Percentiles rank a stretch among this genome's conserved stretches.
Evolutionary conservation across 2,113 vertebrate species (phyloP).

Genomic region (Prionailurus bengalensis): DNA sequence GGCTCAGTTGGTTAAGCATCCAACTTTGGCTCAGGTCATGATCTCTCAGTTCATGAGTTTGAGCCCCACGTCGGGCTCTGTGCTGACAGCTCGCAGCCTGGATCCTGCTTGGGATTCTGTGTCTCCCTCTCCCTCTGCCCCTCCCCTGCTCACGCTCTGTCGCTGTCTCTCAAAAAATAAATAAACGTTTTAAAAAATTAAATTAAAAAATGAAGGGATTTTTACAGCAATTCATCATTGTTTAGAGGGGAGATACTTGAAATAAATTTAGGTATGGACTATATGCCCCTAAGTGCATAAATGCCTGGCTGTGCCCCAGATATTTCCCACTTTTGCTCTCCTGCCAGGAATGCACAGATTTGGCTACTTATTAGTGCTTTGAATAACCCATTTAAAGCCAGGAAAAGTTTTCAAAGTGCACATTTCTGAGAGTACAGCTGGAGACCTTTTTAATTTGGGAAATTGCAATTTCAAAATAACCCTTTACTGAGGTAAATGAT

Average conservation of each 20-base stretch:
- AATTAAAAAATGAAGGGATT: background rate
- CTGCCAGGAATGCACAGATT: background rate
- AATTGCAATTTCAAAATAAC: slow-evolving; percentile 44
- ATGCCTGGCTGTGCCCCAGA: background rate
- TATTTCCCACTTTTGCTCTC: background rate
- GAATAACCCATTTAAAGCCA: slow-evolving; percentile 9
- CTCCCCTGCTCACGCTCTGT: too few species aligned
- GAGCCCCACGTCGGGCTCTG: too few species aligned
- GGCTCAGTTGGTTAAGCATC: too few species aligned
- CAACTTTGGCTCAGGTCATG: too few species aligned
- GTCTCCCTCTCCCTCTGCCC: too few species aligned
- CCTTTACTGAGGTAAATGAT: slow-evolving; percentile 15
- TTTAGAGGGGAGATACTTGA: background rate
- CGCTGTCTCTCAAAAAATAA: too few species aligned
- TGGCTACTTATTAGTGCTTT: background rate
- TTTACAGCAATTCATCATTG: background rate
- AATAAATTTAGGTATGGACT: background rate
- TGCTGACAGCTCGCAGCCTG: too few species aligned
- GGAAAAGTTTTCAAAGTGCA: slow-evolving; percentile 24
- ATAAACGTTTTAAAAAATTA: too few species aligned
- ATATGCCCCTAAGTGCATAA: background rate
- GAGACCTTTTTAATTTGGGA: slow-evolving; percentile 23
- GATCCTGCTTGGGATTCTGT: too few species aligned
- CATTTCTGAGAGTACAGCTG: background rate
- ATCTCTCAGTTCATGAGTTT: too few species aligned